phyloP scores from a whole-genome alignment of 2,113 vertebrate species.

The Callipepla squamata region DNA sequence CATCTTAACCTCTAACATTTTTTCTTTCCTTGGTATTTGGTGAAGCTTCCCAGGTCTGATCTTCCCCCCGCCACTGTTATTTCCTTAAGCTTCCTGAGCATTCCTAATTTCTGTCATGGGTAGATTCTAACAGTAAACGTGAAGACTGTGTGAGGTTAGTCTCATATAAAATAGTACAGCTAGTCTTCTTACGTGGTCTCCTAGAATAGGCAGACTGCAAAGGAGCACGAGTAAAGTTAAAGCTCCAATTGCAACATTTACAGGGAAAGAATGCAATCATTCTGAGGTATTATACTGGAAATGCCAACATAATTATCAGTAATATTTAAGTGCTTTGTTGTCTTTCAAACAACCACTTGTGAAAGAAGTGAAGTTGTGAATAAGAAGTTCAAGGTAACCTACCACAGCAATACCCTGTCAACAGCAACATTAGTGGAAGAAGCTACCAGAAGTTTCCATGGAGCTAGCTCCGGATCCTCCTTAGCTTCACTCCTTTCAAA shows the following conservation, averaged over 20 bases:
- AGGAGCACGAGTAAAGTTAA: neutral
- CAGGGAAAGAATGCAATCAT: neutral
- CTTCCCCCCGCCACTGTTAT: too few species aligned
- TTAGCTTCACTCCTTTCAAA: constrained; percentile 74
- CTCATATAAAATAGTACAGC: accelerated
- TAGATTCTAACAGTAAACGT: neutral
- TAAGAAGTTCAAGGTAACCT: neutral
- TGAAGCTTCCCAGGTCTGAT: neutral
- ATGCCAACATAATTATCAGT: neutral
- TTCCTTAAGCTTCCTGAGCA: neutral
- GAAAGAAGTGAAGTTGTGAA: neutral
- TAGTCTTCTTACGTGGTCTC: neutral
- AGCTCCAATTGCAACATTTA: accelerated
- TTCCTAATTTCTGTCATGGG: too few species aligned
- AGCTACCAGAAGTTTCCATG: constrained; percentile 82
- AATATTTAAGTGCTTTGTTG: accelerated
- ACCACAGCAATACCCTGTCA: constrained; percentile 83
- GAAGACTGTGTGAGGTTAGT: neutral
- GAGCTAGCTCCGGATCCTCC: constrained; percentile 11
- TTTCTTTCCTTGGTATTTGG: neutral
- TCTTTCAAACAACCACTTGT: accelerated
- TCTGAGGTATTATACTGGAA: neutral
- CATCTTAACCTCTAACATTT: neutral
- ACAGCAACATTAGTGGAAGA: constrained; percentile 84
- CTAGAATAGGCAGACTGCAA: neutral